A percentile compares a stretch with the other conserved stretches of the same genome.
phyloP scores from a whole-genome alignment of 2,888 invertebrate genomes.

The Seira ritae region DNA sequence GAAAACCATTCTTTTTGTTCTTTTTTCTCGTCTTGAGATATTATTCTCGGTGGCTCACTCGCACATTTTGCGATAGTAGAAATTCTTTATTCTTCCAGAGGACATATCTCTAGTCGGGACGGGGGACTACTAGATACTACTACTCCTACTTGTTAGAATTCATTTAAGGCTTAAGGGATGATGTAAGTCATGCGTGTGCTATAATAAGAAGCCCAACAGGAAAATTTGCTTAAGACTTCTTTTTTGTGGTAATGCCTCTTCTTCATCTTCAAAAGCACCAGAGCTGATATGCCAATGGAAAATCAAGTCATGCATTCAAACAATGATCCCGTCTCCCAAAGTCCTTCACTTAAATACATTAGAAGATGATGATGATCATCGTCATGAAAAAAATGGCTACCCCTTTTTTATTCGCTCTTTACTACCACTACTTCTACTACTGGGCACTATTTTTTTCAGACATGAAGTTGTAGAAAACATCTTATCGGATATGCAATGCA shows the following conservation, averaged over 20 bases:
- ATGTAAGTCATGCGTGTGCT: slow-evolving; percentile 51
- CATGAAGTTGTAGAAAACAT: too few species aligned
- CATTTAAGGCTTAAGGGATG: slow-evolving; percentile 47
- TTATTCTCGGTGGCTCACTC: neutral
- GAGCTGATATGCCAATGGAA: slow-evolving; percentile 45
- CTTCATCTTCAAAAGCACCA: neutral
- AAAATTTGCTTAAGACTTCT: slow-evolving; percentile 6
- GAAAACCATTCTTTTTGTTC: slow-evolving; percentile 21
- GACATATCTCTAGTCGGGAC: neutral
- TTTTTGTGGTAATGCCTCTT: too few species aligned
- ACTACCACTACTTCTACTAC: too few species aligned
- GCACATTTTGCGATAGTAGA: neutral
- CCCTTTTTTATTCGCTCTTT: neutral
- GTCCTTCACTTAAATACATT: too few species aligned
- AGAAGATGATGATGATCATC: neutral
- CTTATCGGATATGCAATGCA: neutral
- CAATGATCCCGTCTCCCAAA: slow-evolving; percentile 33
- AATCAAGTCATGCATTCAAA: slow-evolving; percentile 59
- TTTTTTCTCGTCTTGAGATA: neutral
- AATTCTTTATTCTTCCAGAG: neutral
- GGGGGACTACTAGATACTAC: too few species aligned
- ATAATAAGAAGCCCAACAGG: slow-evolving; percentile 17
- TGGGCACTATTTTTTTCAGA: too few species aligned
- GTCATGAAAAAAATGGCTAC: neutral
- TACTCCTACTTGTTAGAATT: slow-evolving; percentile 17